These are phyloP conservation scores for Colostygia pectinataria DNA, from an alignment of 2,888 invertebrate species.

Conservation along the genomic window DNA sequence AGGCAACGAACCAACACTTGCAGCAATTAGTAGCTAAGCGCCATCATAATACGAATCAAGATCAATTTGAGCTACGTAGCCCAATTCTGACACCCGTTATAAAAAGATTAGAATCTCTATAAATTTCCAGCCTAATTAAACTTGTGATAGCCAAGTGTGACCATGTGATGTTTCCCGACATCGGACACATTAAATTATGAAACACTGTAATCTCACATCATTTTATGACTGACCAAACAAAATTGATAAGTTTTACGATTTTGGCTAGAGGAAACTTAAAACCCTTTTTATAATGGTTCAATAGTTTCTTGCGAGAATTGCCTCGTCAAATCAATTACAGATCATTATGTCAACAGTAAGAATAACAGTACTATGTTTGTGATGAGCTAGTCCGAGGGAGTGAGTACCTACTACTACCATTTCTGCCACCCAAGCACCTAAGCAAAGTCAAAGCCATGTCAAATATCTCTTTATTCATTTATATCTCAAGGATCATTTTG, in stretches of 20 bases:
- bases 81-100: slow-evolving; percentile 26
- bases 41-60: slow-evolving; percentile 21
- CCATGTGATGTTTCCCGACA: slow-evolving; percentile 30
- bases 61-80: slow-evolving; percentile 12
- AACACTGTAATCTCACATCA: background rate
- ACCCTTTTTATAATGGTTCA: too few species aligned
- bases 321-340: too few species aligned
- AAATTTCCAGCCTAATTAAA: slow-evolving; percentile 29
- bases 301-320: too few species aligned
- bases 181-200: slow-evolving; percentile 11
- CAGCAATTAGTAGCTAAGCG: slow-evolving; percentile 19
- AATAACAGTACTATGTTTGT: too few species aligned
- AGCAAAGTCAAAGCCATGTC: too few species aligned
- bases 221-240: background rate
- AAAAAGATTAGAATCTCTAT: slow-evolving; percentile 25
- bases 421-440: too few species aligned
- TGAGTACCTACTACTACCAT: too few species aligned
- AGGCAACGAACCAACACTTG: slow-evolving; percentile 16
- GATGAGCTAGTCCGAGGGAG: too few species aligned
- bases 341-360: too few species aligned
- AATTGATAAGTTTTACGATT: background rate
- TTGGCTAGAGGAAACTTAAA: too few species aligned
- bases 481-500: too few species aligned
- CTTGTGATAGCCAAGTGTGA: slow-evolving; percentile 25
- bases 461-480: too few species aligned